Evolutionary conservation across 2,113 vertebrate genomes (phyloP).

Genomic region (Lethenteron reissneri): DNA sequence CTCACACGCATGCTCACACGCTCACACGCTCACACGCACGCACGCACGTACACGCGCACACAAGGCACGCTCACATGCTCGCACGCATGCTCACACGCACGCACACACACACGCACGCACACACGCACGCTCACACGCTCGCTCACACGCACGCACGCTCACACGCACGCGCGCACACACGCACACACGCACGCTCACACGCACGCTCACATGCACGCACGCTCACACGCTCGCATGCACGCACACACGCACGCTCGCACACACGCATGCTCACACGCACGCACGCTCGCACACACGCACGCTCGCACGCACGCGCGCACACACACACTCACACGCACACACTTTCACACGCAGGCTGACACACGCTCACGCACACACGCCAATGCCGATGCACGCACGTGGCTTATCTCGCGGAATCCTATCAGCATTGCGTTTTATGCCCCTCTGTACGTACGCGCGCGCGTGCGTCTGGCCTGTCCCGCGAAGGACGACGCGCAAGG

Average conservation of each 20-base stretch:
- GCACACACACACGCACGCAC: neutral
- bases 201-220: neutral
- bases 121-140: neutral
- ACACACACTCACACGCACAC: neutral
- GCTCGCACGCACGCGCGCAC: neutral
- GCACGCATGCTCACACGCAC: neutral
- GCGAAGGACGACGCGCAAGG: no score
- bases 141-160: neutral
- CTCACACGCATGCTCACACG: neutral
- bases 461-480: no score
- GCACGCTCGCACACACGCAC: neutral
- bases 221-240: neutral
- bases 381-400: neutral
- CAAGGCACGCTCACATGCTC: neutral
- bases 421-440: no score
- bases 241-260: neutral
- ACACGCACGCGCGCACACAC: neutral
- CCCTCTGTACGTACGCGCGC: no score
- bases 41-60: neutral
- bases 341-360: neutral
- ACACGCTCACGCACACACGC: neutral
- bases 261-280: neutral
- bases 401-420: no score
- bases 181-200: neutral
- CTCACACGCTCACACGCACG: neutral